Conservation (phyloP, 64 coral and sea anemone genomes). For the Astreopora myriophthalma region DNA sequence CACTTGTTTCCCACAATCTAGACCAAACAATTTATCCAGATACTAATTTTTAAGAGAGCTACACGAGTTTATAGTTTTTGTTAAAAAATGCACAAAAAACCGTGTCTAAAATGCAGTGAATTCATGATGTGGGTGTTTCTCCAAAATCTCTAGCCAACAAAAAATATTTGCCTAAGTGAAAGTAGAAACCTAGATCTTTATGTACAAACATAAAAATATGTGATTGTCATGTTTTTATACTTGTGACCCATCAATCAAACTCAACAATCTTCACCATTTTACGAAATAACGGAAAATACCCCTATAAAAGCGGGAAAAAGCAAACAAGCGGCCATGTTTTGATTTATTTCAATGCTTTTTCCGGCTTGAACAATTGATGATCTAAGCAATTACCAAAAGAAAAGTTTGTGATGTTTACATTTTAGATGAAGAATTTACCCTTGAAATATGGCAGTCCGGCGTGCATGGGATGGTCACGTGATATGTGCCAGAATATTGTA, state of each 20-base stretch:
- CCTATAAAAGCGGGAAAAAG: neutral
- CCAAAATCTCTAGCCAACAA: conserved; percentile 1
- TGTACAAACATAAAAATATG: neutral
- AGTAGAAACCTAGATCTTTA: conserved; percentile 18
- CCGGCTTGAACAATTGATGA: neutral
- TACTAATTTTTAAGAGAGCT: conserved; percentile 10
- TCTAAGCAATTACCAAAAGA: neutral
- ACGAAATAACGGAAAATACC: neutral
- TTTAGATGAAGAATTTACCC: neutral
- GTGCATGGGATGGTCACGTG: neutral
- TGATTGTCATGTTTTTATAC: conserved; percentile 6
- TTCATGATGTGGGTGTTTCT: conserved; percentile 6
- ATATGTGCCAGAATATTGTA: neutral
- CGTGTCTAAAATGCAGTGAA: neutral
- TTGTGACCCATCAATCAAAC: conserved; percentile 20
- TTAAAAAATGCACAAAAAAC: neutral
- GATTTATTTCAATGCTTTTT: neutral
- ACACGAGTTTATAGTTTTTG: neutral
- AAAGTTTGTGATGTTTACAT: conserved; percentile 19
- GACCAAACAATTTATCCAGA: neutral
- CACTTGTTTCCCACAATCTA: neutral
- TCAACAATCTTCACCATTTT: conserved; percentile 1
- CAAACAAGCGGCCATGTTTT: neutral
- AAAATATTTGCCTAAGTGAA: neutral
- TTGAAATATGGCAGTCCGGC: conserved; percentile 10